Evolutionary conservation across 1,140 invertebrate species (phyloP), one percentile per base, ranked within the genome.

Genomic region (Apis florea): DNA sequence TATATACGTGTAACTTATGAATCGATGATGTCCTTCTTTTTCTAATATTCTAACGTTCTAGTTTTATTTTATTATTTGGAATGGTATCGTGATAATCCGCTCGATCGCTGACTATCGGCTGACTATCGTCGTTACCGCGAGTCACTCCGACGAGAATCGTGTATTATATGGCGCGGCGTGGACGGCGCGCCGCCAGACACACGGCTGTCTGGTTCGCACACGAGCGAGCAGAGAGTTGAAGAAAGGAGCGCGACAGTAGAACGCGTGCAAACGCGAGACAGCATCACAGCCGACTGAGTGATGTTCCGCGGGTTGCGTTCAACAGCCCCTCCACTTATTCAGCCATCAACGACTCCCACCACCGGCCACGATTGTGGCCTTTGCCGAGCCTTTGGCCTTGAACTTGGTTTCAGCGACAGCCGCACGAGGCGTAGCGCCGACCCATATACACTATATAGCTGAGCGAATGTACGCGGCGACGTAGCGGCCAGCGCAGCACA

Each of bases 401-500:
- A 96, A 96, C 95, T 96, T 96, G 95, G 95, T 93, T 94, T 93
- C 93, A 92, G 93, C 92, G 94, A 90, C 90, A 93, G 92, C 93
- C 92, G 91, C 90, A 89, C 89, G 92, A 91, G 92, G 92, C 92
- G 90, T 91, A 91, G 88, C 89, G 89, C 89, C 91, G 91, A 92
- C 91, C 91, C 92, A 93, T 92, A 93, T 92, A 89, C 74, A 81
- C 84, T 84, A 84, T 88, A 88, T 84, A 81, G 66, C 83, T 40
- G 68, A 74, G 70, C 87, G 81, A 81, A 80, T 87, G 74, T 88
- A 82, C 83, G 80, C 74, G 84, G 63, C 49, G 68, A 83, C 82
- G 79, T 86, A 78, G 73, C 76, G 70, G 67, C 68, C 64, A 79
- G 24, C 71, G 15, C 31, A 24, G 5, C 77, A 24, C 54, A 13